Conservation (phyloP, 2,797 vertebrate species). For the Otolemur crassicaudatus region DNA sequence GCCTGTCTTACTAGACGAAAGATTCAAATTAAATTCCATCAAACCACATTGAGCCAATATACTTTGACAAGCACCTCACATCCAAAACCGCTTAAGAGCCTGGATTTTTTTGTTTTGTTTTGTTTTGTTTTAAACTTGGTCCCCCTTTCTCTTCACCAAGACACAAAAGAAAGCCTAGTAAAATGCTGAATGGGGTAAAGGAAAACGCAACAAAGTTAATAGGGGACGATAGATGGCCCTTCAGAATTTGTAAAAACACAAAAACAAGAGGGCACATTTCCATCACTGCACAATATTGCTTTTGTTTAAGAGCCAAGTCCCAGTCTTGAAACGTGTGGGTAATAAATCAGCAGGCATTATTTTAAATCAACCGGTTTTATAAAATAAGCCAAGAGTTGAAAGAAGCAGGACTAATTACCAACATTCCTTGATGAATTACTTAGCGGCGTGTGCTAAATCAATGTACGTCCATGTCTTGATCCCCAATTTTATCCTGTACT, state of each 20-base stretch:
- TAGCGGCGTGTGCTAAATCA: constrained; percentile 95
- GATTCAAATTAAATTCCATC: constrained; percentile 87
- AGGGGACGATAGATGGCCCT: constrained; percentile 58
- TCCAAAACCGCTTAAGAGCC: constrained; percentile 55
- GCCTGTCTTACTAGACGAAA: constrained; percentile 74
- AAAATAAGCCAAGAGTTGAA: constrained; percentile 94
- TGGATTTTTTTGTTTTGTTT: constrained; percentile 36
- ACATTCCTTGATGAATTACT: constrained; percentile 97
- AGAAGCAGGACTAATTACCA: constrained; percentile 94
- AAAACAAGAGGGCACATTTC: constrained; percentile 72
- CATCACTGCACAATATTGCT: constrained; percentile 83
- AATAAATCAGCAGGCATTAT: constrained; percentile 93
- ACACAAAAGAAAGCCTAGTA: constrained; percentile 75
- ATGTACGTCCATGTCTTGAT: constrained; percentile 90
- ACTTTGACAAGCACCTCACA: constrained; percentile 80
- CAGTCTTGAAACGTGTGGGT: constrained; percentile 92
- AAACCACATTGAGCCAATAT: constrained; percentile 79
- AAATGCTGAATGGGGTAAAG: constrained; percentile 79
- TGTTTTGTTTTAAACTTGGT: constrained; percentile 42
- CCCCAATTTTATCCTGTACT: constrained; percentile 93
- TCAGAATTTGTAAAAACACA: constrained; percentile 67
- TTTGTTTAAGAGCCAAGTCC: constrained; percentile 88
- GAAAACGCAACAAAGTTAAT: constrained; percentile 76
- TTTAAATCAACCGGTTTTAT: constrained; percentile 92
- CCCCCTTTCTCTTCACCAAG: constrained; percentile 64